Evolutionary conservation across 2,797 vertebrate species (phyloP).

Genomic region (Setipinna tenuifilis): DNA sequence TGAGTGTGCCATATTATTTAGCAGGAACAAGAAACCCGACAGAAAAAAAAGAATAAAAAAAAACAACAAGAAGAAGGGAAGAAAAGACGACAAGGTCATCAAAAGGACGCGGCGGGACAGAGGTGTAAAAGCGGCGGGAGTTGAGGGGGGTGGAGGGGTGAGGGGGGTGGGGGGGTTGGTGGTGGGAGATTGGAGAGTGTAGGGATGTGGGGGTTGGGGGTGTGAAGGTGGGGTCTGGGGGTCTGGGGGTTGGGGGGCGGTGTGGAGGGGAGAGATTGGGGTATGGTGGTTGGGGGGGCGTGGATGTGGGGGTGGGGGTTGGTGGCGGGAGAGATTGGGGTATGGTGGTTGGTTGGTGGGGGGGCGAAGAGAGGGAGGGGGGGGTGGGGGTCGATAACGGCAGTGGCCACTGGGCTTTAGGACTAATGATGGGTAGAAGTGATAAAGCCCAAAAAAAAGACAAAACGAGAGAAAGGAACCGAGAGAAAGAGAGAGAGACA

Average conservation of each 20-base stretch:
- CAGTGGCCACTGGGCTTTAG: slow-evolving; percentile 65
- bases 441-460: slow-evolving; percentile 64
- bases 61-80: neutral
- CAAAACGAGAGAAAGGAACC: neutral
- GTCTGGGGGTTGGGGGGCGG: slow-evolving; percentile 51
- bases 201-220: slow-evolving; percentile 27
- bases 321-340: slow-evolving; percentile 66
- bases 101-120: neutral
- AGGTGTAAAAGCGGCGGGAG: neutral
- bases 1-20: neutral
- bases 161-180: slow-evolving; percentile 27
- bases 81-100: neutral
- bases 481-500: slow-evolving; percentile 22
- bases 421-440: slow-evolving; percentile 70
- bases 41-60: neutral
- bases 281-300: too few species aligned
- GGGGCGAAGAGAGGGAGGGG: too few species aligned
- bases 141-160: slow-evolving; percentile 30
- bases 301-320: slow-evolving; percentile 50
- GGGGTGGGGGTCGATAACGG: slow-evolving; percentile 66
- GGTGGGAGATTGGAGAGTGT: neutral
- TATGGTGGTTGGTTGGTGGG: too few species aligned
- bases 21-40: neutral
- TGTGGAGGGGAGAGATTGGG: too few species aligned
- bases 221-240: slow-evolving; percentile 21